Base-by-base conservation (phyloP, 2,797 vertebrate species). In the Sarcophilus harrisii region DNA sequence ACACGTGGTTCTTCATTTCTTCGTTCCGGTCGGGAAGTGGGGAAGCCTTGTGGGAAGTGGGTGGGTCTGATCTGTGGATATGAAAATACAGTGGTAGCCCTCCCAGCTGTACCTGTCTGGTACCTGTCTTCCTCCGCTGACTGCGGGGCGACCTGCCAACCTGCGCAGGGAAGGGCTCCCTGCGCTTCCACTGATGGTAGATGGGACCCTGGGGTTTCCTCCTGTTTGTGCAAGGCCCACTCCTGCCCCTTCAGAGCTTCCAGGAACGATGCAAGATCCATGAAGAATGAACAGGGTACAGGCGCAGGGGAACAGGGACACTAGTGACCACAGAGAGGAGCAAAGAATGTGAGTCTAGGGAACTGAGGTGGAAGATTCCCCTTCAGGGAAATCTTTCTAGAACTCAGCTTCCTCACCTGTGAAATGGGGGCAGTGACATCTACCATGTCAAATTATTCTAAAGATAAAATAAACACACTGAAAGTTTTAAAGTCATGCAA, bases 1-100 rank as follows among this genome's bases (percentile, higher is more conserved):
- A 99, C 98, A 99, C 97, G 97, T 99, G 99, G 95, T 99, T 99
- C 98, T 99, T 99, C 98, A 98, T 97, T 94, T 99, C 99, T 10
- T 98, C 99, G 98, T 99, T 99, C 98, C 99, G 99, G 98, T 99
- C 98, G 1, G 98, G 99, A 4, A 98, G 98, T 96, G 99, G 99
- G 97, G 98, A 99, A 0, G 99, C 99, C 97, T 99, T 99, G 98
- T 99, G 99, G 94, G 99, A 98, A 0, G 99, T 98, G 57, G 99
- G 99, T 96, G 99, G 98, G 98, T 99, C 99, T 27, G 98, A 99
- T 98, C 99, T 99, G 99, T 57, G 95, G 87, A 32, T 91, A 91
- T 93, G 94, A 97, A 94, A 94, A 93, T 12, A 45, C 92, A 21
- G 57, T 8, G n/a, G 62, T 49, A 16, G 38, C 92, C 38, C 94